A percentile compares a stretch with the other conserved stretches of the same genome.
phyloP scores from a whole-genome alignment of 2,888 invertebrate genomes.

The Drosophila greeni region DNA sequence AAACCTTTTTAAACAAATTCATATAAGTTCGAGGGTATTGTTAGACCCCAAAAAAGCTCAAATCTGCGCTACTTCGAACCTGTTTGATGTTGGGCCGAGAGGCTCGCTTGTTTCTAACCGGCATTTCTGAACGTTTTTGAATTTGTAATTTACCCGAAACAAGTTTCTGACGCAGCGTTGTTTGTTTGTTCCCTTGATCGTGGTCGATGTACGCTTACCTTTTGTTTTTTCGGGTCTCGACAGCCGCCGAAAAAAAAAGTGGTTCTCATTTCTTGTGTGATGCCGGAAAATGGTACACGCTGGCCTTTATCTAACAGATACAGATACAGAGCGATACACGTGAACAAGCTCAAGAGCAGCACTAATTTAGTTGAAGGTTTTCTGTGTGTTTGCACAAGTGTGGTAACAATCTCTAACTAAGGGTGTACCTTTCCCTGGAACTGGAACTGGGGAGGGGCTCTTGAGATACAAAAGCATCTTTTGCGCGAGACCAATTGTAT shows the following conservation, averaged over 20 bases:
- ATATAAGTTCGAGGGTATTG: too few relatives aligned
- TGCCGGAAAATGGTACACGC: constrained; percentile 45
- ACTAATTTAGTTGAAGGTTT: constrained; percentile 47
- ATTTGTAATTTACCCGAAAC: constrained; percentile 53
- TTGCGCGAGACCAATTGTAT: constrained; percentile 5
- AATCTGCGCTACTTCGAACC: constrained; percentile 52
- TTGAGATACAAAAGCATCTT: constrained; percentile 28
- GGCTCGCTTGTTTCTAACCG: constrained; percentile 66
- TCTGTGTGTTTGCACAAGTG: constrained; percentile 29
- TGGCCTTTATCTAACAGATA: constrained; percentile 56
- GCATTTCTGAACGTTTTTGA: constrained; percentile 51
- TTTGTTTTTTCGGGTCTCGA: constrained; percentile 43
- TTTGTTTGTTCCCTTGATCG: constrained; percentile 35
- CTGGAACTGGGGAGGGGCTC: neutral
- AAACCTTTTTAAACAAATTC: rapidly evolving
- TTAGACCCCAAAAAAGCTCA: constrained; percentile 37
- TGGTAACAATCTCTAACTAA: constrained; percentile 6
- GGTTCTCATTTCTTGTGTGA: constrained; percentile 30
- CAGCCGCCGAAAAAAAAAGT: constrained; percentile 42
- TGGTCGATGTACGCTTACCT: constrained; percentile 27
- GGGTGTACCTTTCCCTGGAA: constrained; percentile 7
- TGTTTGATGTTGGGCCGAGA: constrained; percentile 41
- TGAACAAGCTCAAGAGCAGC: constrained; percentile 38
- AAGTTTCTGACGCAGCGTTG: constrained; percentile 45
- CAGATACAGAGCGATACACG: constrained; percentile 2